Evolutionary conservation across 2,888 invertebrate genomes (phyloP).

Genomic region (Platycheirus albimanus): DNA sequence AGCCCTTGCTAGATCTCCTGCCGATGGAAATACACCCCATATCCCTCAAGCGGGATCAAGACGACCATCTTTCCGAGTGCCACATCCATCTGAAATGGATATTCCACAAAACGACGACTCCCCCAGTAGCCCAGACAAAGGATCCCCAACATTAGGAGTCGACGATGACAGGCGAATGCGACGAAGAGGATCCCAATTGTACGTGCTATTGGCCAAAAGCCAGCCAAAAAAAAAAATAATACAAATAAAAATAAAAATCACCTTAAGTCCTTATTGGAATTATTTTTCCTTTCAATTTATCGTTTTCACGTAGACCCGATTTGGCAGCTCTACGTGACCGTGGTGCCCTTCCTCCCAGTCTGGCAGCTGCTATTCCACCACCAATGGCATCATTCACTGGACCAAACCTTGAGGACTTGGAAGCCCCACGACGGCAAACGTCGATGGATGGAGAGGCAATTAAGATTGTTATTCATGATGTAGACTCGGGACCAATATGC

Average conservation of each 20-base stretch:
- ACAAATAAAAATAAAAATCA: conserved; percentile 18
- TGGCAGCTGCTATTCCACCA: conserved; percentile 82
- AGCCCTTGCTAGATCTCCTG: conserved; percentile 79
- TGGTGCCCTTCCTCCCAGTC: conserved; percentile 83
- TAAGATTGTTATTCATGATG: conserved; percentile 96
- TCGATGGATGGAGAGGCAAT: conserved; percentile 96
- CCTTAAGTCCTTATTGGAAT: conserved; percentile 12
- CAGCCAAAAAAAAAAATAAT: too few relatives aligned
- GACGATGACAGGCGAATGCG: conserved; percentile 89
- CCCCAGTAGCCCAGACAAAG: conserved; percentile 85
- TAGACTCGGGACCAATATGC: conserved; percentile 88
- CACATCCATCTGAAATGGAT: conserved; percentile 84
- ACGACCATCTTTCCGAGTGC: conserved; percentile 86
- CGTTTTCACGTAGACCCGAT: conserved; percentile 86
- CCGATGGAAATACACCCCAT: conserved; percentile 81
- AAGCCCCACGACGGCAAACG: conserved; percentile 89
- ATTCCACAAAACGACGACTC: conserved; percentile 83
- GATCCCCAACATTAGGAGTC: conserved; percentile 85
- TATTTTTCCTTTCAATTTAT: conserved; percentile 23
- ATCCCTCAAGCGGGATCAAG: conserved; percentile 83
- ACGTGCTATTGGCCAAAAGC: conserved; percentile 82
- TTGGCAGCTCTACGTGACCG: conserved; percentile 86
- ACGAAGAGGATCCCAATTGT: conserved; percentile 93
- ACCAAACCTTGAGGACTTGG: conserved; percentile 86
- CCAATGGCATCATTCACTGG: conserved; percentile 82